Base-by-base conservation (phyloP, 2,113 vertebrate species). In the Tauraco erythrolophus region DNA sequence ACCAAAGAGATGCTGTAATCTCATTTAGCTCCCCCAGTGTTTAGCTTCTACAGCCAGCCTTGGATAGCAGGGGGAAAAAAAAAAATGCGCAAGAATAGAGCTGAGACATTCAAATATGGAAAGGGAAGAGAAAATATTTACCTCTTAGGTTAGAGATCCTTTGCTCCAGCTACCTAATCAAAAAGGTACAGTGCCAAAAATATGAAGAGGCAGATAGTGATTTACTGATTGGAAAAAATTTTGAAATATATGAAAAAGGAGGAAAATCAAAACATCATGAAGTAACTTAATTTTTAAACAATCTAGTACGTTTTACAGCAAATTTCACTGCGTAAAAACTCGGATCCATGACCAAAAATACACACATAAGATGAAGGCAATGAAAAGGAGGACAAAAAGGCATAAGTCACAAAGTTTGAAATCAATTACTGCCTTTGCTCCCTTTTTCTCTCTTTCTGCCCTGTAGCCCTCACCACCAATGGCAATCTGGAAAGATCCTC, bases 1-100 rank as follows among this genome's bases (percentile, higher is more conserved):
- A 95, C 89, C 89, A 76, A 96, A 95, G 89, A 11, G 85, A 91
- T 77, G 89, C 89, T 88, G 62, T 96, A 91, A 96, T 95, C 87
- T 91, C 91, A 85, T 94, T 96, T 91, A 91, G 84, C 37, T 94
- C 31, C 10, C 54, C n/a, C 35, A 76, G 81, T 89, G 78, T 91
- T 94, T 93, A 94, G 57, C 74, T 85, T 91, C 77, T 54, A 43
- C 5, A 19, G 72, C 14, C 45, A 61, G 16, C 46, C 81, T 58
- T 35, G 31, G 66, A 65, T 17, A 82, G 45, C 65, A 61, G 35
- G 5, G 14, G 4, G n/a, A n/a, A n/a, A 22, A 35, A 66, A 39
- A 37, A 31, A 31, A 17, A 4, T 2, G 24, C 18, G 27, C 22
- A 69, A 85, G 57, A 79, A 69, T 61, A 95, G 91, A 95, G 46